Evolutionary conservation across 2,113 vertebrate species (phyloP).

Genomic region (Craseonycteris thonglongyai): DNA sequence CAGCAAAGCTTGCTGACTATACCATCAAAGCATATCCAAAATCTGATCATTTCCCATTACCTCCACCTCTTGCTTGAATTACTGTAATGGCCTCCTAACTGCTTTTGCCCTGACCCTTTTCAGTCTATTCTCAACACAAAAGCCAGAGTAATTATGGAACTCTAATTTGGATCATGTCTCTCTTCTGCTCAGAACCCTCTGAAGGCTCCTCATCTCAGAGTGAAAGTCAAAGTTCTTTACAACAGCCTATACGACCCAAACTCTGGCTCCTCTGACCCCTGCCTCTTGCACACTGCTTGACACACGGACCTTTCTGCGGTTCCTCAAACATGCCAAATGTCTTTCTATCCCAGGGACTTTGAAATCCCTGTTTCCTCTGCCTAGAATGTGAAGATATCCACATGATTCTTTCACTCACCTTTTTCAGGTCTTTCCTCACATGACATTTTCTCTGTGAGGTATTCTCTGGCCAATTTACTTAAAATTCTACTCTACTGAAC

Average conservation of each 20-base stretch:
- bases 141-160: neutral
- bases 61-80: neutral
- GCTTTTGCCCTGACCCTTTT: neutral
- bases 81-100: neutral
- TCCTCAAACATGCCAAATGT: neutral
- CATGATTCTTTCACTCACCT: neutral
- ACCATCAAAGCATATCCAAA: neutral
- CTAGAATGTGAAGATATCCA: neutral
- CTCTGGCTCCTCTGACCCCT: neutral
- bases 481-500: neutral
- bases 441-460: neutral
- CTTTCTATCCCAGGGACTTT: neutral
- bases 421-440: neutral
- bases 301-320: neutral
- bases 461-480: neutral
- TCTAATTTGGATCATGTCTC: neutral
- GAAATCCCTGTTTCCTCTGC: neutral
- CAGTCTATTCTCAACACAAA: neutral
- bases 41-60: neutral
- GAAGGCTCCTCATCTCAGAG: neutral
- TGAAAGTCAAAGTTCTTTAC: neutral
- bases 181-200: neutral
- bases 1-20: neutral
- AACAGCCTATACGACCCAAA: neutral
- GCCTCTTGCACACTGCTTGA: neutral